phyloP scores from a whole-genome alignment of 2,113 vertebrate genomes.

The Pao palembangensis region DNA sequence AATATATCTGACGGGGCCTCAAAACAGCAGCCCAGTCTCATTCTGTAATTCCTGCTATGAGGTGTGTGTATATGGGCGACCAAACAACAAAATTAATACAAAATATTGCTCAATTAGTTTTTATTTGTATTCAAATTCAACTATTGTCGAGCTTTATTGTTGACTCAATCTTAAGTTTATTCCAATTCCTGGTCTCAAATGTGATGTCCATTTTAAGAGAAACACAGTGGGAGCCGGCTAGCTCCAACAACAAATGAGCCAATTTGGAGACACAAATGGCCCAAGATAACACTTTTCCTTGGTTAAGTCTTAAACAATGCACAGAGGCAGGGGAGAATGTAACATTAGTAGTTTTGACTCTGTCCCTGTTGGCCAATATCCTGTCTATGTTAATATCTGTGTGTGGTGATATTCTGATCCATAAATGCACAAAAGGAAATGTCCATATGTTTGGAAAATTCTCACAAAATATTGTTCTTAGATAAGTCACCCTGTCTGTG shows the following conservation, averaged over 20 bases:
- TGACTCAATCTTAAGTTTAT: no score
- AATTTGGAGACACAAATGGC: constrained; percentile 64
- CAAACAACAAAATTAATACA: no score
- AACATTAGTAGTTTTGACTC: constrained; percentile 57
- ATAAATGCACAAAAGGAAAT: constrained; percentile 31
- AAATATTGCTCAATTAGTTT: no score
- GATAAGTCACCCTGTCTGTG: no score
- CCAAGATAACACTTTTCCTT: constrained; percentile 49
- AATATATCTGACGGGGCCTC: no score
- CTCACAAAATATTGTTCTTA: constrained; percentile 13
- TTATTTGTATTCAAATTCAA: no score
- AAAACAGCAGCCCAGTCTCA: no score
- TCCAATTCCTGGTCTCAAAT: constrained; percentile 11
- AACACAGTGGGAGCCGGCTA: constrained; percentile 29
- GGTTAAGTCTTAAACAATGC: constrained; percentile 57
- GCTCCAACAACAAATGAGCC: constrained; percentile 52
- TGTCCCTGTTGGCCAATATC: constrained; percentile 48
- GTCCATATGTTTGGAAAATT: constrained; percentile 41
- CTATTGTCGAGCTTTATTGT: no score
- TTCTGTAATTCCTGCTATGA: no score
- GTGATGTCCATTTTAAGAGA: constrained; percentile 34
- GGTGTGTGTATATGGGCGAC: no score
- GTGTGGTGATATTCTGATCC: constrained; percentile 33
- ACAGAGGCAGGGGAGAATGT: constrained; percentile 46
- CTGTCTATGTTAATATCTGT: constrained; percentile 22